Conservation (phyloP, 2,888 invertebrate species). For the Pheosia tremula region DNA sequence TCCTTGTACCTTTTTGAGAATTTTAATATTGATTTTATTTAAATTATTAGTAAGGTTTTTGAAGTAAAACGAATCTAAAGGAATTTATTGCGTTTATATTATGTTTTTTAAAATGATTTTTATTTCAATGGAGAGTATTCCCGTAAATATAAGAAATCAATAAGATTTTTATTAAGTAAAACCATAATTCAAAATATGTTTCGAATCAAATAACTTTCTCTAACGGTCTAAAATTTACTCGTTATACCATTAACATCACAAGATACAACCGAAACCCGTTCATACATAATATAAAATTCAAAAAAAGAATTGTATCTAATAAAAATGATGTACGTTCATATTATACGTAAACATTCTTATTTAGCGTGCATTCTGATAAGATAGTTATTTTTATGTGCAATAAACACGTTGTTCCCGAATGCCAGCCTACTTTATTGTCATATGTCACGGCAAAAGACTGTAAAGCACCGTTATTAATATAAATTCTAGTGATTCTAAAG, state of each 20-base stretch:
- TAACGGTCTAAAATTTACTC: too few species aligned
- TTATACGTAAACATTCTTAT: conserved; percentile 56
- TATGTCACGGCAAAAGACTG: conserved; percentile 72
- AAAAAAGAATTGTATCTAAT: conserved; percentile 36
- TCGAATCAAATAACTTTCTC: neutral
- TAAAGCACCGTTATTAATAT: conserved; percentile 64
- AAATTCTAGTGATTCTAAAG: conserved; percentile 58
- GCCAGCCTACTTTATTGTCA: conserved; percentile 67
- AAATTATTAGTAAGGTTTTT: too few species aligned
- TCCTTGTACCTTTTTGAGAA: too few species aligned
- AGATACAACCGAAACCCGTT: conserved; percentile 25
- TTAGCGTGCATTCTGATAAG: conserved; percentile 52
- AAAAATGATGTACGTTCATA: conserved; percentile 58
- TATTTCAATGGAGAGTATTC: too few species aligned
- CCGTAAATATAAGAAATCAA: too few species aligned
- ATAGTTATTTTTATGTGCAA: conserved; percentile 64
- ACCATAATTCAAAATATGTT: too few species aligned
- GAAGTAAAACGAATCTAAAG: too few species aligned
- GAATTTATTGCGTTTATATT: too few species aligned
- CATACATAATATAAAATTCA: conserved; percentile 41
- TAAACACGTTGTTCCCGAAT: conserved; percentile 76
- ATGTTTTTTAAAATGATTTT: too few species aligned
- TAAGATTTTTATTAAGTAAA: too few species aligned
- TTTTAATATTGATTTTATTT: too few species aligned
- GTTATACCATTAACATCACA: neutral